Base-by-base conservation (phyloP, 2,797 vertebrate genomes). In the Myiotriccus ornatus region DNA sequence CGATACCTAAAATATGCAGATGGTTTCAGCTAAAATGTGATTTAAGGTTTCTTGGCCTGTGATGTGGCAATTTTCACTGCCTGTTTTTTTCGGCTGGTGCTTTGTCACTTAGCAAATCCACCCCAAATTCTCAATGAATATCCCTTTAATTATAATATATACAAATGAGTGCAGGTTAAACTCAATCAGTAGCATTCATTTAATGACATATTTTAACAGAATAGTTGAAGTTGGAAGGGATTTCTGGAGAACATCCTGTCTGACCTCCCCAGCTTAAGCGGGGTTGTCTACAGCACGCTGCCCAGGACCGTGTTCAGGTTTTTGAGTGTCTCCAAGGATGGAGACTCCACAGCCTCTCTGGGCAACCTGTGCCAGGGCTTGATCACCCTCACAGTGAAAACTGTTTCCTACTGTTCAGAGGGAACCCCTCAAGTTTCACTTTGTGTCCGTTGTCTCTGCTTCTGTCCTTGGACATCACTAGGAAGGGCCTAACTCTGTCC, bases 1-100 rank as follows among this genome's bases (percentile, higher is more conserved):
- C 96, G 95, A 97, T 20, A 37, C 30, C 22, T 41, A 8, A 47
- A 74, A 47, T 46, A 75, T 44, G 13, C 8, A n/a, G 78, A 64
- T 32, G 1, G 2, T 57, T 94, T 71, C 44, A 50, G 8, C 15
- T 71, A 68, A 84, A 75, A 47, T 9, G 5, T 28, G 10, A 47
- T 59, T 84, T 78, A 44, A 78, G 6, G 6, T 46, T 37, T 76
- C 11, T 65, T 65, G 10, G 2, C 22, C 44, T 70, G 39, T 14
- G 4, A 32, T 6, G 12, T 5, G 0, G 13, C 44, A 41, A 62
- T 37, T 81, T 84, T 63, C 10, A 30, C 18, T 44, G 50, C 27
- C 50, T 11, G 3, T 5, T 41, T 79, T 87, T 82, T 76, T 59
- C 34, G 1, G 67, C 39, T 71, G 34, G 28, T 60, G 28, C 13